These are phyloP conservation scores for Thera britannica DNA, from an alignment of 2,888 invertebrate species.

Conservation along the genomic window DNA sequence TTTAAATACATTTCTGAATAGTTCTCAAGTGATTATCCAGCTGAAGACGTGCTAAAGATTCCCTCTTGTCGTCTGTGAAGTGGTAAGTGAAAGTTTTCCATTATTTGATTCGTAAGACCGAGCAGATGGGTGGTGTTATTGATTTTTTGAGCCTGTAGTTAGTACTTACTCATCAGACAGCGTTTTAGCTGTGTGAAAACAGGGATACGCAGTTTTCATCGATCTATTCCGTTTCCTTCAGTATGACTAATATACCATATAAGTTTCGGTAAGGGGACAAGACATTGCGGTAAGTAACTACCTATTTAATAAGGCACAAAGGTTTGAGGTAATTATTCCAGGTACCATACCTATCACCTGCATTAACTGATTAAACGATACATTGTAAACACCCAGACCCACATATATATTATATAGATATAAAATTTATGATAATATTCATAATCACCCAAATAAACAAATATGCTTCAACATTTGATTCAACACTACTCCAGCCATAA, in stretches of 20 bases:
- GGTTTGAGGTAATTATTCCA: not conserved
- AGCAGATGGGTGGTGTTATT: constrained; percentile 52
- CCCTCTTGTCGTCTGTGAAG: constrained; percentile 44
- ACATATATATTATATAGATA: no score
- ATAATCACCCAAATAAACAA: no score
- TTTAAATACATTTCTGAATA: constrained; percentile 52
- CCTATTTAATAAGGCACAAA: not conserved
- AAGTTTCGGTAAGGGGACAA: not conserved
- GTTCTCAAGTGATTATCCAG: constrained; percentile 41
- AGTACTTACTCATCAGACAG: constrained; percentile 30
- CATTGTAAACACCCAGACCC: no score
- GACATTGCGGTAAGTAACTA: not conserved
- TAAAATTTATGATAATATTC: no score
- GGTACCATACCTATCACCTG: no score
- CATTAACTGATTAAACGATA: no score
- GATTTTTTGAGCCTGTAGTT: constrained; percentile 55
- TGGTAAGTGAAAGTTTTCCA: constrained; percentile 53
- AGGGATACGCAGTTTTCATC: constrained; percentile 10
- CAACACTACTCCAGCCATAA: no score
- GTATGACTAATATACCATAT: not conserved
- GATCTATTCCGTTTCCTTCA: not conserved
- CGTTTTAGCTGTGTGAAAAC: constrained; percentile 8
- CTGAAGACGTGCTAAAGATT: constrained; percentile 41
- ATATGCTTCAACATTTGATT: no score
- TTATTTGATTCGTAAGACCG: constrained; percentile 21